Evolutionary conservation across 2,888 invertebrate species (phyloP).

Genomic region (Campaea margaritaria): DNA sequence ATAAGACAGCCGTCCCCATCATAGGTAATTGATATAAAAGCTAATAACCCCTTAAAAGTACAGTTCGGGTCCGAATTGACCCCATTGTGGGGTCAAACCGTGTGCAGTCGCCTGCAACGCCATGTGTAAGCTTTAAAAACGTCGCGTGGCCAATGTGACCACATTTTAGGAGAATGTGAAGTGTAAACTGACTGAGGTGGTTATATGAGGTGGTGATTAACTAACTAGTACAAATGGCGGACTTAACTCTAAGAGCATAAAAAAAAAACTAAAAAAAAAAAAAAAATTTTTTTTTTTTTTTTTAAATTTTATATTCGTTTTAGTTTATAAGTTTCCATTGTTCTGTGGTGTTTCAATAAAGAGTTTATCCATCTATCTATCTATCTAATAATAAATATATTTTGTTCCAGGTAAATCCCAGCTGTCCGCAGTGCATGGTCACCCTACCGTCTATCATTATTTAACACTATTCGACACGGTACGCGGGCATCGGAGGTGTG

Average conservation of each 20-base stretch:
- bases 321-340: no score
- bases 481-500: conserved; percentile 55
- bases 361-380: no score
- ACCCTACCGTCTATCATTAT: conserved; percentile 49
- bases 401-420: conserved; percentile 56
- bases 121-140: conserved; percentile 50
- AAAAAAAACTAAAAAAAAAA: no score
- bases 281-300: no score
- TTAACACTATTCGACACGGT: conserved; percentile 64
- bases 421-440: conserved; percentile 37
- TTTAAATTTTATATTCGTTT: no score
- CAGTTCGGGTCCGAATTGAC: conserved; percentile 64
- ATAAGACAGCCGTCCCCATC: conserved; percentile 29
- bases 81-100: conserved; percentile 68
- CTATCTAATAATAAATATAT: background rate
- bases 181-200: no score
- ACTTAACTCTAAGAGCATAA: no score
- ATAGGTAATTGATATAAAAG: conserved; percentile 42
- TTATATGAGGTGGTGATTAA: no score
- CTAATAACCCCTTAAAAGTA: conserved; percentile 45
- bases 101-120: conserved; percentile 58
- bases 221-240: no score
- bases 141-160: conserved; percentile 23
- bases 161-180: background rate
- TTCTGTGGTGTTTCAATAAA: no score